Evolutionary conservation across 2,113 vertebrate genomes (phyloP), one percentile per base, ranked within the genome.

Genomic region (Seriola quinqueradiata): DNA sequence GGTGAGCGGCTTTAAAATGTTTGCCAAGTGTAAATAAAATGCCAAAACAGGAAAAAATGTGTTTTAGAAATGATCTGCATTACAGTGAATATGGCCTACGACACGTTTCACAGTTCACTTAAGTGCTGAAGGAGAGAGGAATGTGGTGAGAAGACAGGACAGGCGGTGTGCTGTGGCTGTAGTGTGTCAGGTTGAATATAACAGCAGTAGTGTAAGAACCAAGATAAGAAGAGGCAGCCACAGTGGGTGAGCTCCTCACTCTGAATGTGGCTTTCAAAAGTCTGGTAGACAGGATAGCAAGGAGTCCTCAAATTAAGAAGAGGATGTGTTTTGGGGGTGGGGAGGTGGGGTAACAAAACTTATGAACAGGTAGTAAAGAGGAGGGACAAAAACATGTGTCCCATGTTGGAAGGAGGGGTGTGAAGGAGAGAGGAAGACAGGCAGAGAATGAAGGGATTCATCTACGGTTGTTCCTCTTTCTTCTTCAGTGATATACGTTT

Each of bases 401-500:
- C 77, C 52, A 40, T 58, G 75, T 36, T 82, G 81, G 71, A 83
- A 82, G 77, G 70, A 81, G 59, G 66, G 55, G 75, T 58, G 44
- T 46, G 63, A 55, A 55, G 54, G 61, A 64, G 12, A 75, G 60
- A 80, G 67, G 65, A 79, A 83, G 90, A 90, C 64, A 21, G 34
- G 42, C 55, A 69, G 63, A 28, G 61, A 68, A 17, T 5, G 25
- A 40, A 28, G 36, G 23, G 38, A 58, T 25, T 55, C 11, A 70
- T 91, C 87, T 93, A 96, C 2, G 94, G 94, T 82, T 96, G 96
- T 72, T 97, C 96, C 84, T 97, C 96, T 83, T 97, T 97, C 94
- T 98, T 97, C 95, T 98, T 98, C 91, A 97, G 94, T 0, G 97
- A 97, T 93, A 98, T 98, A 78, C 97, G 96, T 82, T 98, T 98